Conservation (phyloP, 1,140 invertebrate genomes). For the Magallana angulata region DNA sequence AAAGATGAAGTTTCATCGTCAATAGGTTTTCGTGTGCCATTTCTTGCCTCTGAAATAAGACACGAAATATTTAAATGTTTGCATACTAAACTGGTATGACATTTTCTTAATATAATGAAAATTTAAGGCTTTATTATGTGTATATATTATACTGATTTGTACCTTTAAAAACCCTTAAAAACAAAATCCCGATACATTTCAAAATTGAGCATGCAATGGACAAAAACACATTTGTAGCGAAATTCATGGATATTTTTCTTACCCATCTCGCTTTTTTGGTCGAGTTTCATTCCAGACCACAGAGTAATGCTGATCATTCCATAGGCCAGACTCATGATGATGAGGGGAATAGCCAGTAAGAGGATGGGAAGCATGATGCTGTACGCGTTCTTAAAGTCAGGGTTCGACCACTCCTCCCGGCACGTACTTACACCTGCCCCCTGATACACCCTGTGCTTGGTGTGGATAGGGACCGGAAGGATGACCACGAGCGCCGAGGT, state of each 20-base stretch:
- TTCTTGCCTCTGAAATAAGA: slow-evolving; percentile 46
- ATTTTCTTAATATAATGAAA: too few species aligned
- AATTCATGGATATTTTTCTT: background rate
- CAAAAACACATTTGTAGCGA: too few species aligned
- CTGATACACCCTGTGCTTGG: slow-evolving; percentile 64
- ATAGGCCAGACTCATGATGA: slow-evolving; percentile 85
- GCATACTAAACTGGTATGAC: too few species aligned
- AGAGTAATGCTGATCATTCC: slow-evolving; percentile 82
- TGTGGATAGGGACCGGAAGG: slow-evolving; percentile 84
- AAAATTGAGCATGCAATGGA: too few species aligned
- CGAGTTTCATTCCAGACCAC: slow-evolving; percentile 77
- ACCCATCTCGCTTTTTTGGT: slow-evolving; percentile 28
- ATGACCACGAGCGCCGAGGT: slow-evolving; percentile 73
- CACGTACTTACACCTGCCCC: slow-evolving; percentile 58
- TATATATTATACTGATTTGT: too few species aligned
- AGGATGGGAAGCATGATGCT: slow-evolving; percentile 88
- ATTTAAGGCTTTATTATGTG: too few species aligned
- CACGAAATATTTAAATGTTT: background rate
- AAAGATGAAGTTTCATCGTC: slow-evolving; percentile 39
- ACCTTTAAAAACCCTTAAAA: too few species aligned
- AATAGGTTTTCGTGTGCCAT: background rate
- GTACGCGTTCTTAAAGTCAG: slow-evolving; percentile 84
- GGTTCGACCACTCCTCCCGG: slow-evolving; percentile 69
- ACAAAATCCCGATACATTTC: too few species aligned
- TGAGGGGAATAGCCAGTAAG: slow-evolving; percentile 86